Evolutionary conservation across 2,797 vertebrate genomes (phyloP).

Genomic region (Coccyzus lansbergi): DNA sequence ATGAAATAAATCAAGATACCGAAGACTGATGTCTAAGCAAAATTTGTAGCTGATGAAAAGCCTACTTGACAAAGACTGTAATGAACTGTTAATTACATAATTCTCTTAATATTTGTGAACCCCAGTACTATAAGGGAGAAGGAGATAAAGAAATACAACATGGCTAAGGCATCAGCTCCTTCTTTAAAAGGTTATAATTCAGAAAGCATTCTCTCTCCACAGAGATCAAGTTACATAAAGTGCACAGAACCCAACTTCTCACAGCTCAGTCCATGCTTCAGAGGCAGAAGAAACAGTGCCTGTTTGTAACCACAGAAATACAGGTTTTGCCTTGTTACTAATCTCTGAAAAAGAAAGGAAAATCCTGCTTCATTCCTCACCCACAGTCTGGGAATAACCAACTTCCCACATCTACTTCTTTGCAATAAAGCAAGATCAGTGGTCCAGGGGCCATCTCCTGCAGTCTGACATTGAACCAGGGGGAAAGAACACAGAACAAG

Average conservation of each 20-base stretch:
- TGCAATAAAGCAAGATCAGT: neutral
- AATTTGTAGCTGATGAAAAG: neutral
- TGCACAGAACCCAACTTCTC: neutral
- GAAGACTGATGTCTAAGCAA: neutral
- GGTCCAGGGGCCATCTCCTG: neutral
- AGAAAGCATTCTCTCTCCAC: neutral
- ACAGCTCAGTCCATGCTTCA: neutral
- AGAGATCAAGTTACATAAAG: neutral
- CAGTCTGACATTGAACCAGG: neutral
- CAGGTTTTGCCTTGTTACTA: neutral
- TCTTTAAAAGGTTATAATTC: neutral
- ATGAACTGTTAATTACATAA: neutral
- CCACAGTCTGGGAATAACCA: neutral
- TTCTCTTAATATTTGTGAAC: neutral
- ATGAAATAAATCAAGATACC: neutral
- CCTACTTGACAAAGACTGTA: neutral
- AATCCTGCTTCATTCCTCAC: neutral
- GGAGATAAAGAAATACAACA: neutral
- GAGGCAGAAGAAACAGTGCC: neutral
- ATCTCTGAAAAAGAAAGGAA: neutral
- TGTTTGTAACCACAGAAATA: neutral
- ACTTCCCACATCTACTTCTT: neutral
- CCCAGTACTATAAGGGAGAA: neutral
- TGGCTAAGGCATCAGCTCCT: neutral
- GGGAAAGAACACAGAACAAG: neutral